Base-by-base conservation (phyloP, 2,888 invertebrate genomes). In the Hemaris fuciformis region DNA sequence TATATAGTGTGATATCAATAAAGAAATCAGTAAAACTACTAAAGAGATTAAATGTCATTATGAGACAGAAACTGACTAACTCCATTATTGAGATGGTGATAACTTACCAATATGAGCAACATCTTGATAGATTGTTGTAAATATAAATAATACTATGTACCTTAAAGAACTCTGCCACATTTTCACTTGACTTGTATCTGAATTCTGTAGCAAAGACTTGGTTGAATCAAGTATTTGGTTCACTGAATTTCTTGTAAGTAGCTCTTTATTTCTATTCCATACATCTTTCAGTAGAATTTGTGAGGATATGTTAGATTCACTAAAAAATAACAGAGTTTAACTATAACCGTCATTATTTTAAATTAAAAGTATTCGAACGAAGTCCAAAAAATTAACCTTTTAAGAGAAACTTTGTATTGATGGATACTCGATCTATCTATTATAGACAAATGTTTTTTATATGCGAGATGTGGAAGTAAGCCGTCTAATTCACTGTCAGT, bases 161-260 rank as follows among this genome's bases (percentile, higher is more conserved):
- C 81, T 72, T 7, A 87, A 64, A 41, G 75, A 74, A 66, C 75
- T 84, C 70, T 76, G 84, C 90, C 90, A 89, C 27, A 71, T 75
- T 23, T 75, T 76, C 20, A 72, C 69, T 22, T 77, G 74, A 62
- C 65, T 77, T 58, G 62, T 76, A 63, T 82, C 75, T 13, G 68
- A 62, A 68, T 76, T 80, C 48, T 74, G 72, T 18, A 81, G 41
- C 13, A 86, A 57, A 23, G 58, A 60, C 41, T 80, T 76, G 0
- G 82, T 75, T 13, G 77, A 72, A 23, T 74, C 68, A 7, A 78
- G 57, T 34, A 87, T 72, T 42, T 79, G 67, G 42, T 81, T 70
- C 6, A 76, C 62, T 23, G 72, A 70, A 61, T 65, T 66, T 45
- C 74, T 71, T 67, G 68, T 74, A 5, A 79, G 67, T 13, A 75